Percentiles rank a stretch among this genome's conserved stretches.
These are phyloP conservation scores for Alcedo quadribrachys DNA, from an alignment of 2,797 vertebrate genomes.

Conservation along the genomic window DNA sequence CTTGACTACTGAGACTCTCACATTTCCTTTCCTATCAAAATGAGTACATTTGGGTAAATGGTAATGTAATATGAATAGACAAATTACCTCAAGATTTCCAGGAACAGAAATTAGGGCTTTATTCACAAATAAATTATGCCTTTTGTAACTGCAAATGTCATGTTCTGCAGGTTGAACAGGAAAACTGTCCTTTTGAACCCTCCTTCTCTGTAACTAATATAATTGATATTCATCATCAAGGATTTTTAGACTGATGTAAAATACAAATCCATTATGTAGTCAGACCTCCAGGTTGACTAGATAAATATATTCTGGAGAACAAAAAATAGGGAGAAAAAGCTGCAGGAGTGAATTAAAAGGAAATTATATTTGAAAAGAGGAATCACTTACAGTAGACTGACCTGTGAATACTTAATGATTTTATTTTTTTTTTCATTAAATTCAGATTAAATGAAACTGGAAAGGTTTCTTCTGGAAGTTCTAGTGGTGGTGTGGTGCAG, in stretches of 20 bases:
- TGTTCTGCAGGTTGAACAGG: slow-evolving; percentile 7
- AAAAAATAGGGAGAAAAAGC: not conserved
- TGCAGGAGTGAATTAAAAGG: not conserved
- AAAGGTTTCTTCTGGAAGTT: not conserved
- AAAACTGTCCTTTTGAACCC: not conserved
- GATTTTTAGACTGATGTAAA: slow-evolving; percentile 14
- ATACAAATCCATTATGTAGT: not conserved
- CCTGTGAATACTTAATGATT: not conserved
- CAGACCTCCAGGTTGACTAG: not conserved
- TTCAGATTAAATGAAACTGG: not conserved
- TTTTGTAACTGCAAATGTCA: slow-evolving; percentile 21
- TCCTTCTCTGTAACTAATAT: slow-evolving; percentile 3
- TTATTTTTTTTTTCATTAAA: not conserved
- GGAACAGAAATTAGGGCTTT: slow-evolving; percentile 19
- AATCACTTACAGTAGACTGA: not conserved
- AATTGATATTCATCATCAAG: not conserved
- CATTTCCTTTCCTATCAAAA: slow-evolving; percentile 10
- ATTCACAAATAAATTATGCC: slow-evolving; percentile 56
- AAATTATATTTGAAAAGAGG: not conserved
- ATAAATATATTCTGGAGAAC: not conserved
- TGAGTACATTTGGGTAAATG: not conserved
- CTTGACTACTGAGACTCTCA: not conserved
- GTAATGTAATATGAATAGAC: not conserved
- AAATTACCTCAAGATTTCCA: not conserved
- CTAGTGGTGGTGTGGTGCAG: fast-evolving